Conservation (phyloP, 1,140 invertebrate genomes). For the Pogonomyrmex californicus region DNA sequence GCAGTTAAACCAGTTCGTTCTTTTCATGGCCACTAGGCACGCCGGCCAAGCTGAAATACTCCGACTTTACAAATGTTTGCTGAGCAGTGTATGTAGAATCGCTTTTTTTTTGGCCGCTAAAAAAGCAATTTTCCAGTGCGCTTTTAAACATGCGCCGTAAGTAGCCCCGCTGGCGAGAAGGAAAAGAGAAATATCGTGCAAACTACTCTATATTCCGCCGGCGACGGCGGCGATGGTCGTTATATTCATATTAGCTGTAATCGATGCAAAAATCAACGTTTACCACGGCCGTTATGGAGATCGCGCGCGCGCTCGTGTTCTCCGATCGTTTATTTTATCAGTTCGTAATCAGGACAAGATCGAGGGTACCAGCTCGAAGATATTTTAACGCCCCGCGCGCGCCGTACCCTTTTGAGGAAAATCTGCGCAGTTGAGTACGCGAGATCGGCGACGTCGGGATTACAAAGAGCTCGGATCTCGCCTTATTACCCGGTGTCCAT, state of each 20-base stretch:
- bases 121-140: neutral
- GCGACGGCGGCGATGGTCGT: neutral
- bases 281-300: neutral
- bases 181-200: neutral
- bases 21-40: neutral
- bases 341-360: constrained; percentile 37
- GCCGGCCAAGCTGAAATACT: constrained; percentile 5
- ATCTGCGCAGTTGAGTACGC: constrained; percentile 52
- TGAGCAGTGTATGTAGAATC: neutral
- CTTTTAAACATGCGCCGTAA: neutral
- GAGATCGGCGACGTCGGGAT: constrained; percentile 49
- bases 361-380: constrained; percentile 52
- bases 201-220: neutral
- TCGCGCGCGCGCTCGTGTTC: neutral
- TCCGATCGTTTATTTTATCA: neutral
- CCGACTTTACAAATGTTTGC: constrained; percentile 14
- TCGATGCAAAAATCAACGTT: neutral
- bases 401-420: constrained; percentile 63
- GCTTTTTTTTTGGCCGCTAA: neutral
- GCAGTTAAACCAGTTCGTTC: neutral
- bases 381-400: constrained; percentile 56
- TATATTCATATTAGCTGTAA: constrained; percentile 29
- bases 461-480: constrained; percentile 59
- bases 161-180: neutral
- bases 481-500: constrained; percentile 65